Evolutionary conservation across 2,888 invertebrate genomes (phyloP).

Genomic region (Stenodera caucasica): DNA sequence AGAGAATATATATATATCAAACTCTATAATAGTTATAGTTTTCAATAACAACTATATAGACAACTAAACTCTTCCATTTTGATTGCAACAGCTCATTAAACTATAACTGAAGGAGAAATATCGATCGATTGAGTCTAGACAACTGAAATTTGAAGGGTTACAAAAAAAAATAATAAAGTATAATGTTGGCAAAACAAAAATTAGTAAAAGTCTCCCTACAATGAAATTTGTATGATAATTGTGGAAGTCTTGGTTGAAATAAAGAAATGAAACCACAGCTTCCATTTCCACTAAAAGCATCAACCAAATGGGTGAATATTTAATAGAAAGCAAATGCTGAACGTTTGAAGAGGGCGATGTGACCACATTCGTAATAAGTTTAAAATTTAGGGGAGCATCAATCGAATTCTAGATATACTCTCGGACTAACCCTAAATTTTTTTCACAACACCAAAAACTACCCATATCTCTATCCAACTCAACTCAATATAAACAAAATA

Average conservation of each 20-base stretch:
- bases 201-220: slow-evolving; percentile 2
- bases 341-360: slow-evolving; percentile 28
- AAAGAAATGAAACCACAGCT: slow-evolving; percentile 16
- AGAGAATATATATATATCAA: neutral
- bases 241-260: slow-evolving; percentile 10
- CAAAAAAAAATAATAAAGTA: neutral
- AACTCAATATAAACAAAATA: neutral
- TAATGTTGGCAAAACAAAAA: neutral
- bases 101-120: neutral
- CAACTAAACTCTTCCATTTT: too few species aligned
- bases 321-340: slow-evolving; percentile 34
- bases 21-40: neutral
- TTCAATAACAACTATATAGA: neutral
- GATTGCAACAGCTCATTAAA: too few species aligned
- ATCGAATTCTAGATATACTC: neutral
- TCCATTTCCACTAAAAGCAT: slow-evolving; percentile 19
- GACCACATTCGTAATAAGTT: slow-evolving; percentile 31
- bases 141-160: neutral
- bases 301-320: slow-evolving; percentile 39
- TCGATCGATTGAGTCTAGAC: neutral
- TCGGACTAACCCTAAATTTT: neutral
- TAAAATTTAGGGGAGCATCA: slow-evolving; percentile 12
- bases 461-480: neutral
- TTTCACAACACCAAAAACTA: neutral
- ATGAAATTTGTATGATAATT: slow-evolving; percentile 13